Evolutionary conservation across 1,140 invertebrate genomes (phyloP).

Genomic region (Sitophilus oryzae): DNA sequence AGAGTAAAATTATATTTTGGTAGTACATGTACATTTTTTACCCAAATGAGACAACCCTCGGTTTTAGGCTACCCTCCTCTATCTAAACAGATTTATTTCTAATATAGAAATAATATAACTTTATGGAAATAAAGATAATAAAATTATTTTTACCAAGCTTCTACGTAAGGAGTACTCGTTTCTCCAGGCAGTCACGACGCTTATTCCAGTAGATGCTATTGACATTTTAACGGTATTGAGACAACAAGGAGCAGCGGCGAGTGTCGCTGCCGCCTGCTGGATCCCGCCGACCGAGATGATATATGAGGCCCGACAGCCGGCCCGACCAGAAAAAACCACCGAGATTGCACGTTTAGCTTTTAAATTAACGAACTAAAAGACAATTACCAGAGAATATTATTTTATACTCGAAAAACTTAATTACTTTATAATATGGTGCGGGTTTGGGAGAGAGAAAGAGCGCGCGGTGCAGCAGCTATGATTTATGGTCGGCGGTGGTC

Average conservation of each 20-base stretch:
- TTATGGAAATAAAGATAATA: no score
- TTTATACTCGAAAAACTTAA: constrained; percentile 30
- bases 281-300: constrained; percentile 2
- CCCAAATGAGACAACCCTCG: no score
- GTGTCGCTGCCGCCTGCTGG: no score
- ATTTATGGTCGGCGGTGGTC: constrained; percentile 22
- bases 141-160: no score
- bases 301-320: no score
- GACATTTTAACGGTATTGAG: neutral
- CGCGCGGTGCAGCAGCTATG: constrained; percentile 14
- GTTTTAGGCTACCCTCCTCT: no score
- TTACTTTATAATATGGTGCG: constrained; percentile 31
- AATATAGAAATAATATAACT: no score
- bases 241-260: neutral
- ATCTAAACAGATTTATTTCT: no score
- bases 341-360: constrained; percentile 23
- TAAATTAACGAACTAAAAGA: constrained; percentile 24
- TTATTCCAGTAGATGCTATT: neutral
- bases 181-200: no score
- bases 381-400: constrained; percentile 29
- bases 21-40: no score
- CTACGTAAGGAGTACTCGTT: no score
- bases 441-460: constrained; percentile 17
- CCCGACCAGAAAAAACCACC: neutral
- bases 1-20: no score